Evolutionary conservation across 2,888 invertebrate genomes (phyloP).

Genomic region (Prenolepis imparis): DNA sequence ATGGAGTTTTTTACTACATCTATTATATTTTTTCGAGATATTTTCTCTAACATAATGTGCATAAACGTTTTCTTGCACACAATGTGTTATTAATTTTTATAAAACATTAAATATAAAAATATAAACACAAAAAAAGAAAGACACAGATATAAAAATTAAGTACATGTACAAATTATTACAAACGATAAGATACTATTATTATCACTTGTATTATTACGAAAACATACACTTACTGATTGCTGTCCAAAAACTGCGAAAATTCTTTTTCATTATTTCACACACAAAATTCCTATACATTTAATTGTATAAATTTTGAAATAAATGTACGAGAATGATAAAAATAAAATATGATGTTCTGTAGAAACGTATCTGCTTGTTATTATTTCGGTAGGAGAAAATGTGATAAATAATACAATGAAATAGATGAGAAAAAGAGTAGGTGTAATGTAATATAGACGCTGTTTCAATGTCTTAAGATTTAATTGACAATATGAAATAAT

Average conservation of each 20-base stretch:
- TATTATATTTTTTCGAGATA: background rate
- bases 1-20: background rate
- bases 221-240: background rate
- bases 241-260: background rate
- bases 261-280: background rate
- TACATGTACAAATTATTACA: background rate
- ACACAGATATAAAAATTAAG: background rate
- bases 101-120: background rate
- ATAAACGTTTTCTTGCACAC: background rate
- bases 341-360: background rate
- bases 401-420: conserved; percentile 16
- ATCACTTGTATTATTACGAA: background rate
- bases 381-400: background rate
- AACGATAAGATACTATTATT: background rate
- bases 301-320: background rate
- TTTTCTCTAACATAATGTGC: background rate
- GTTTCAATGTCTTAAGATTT: conserved; percentile 79
- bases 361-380: background rate
- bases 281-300: background rate
- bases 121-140: background rate
- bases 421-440: conserved; percentile 54
- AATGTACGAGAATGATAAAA: conserved; percentile 8
- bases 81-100: background rate
- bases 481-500: conserved; percentile 83
- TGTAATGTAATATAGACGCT: conserved; percentile 62